Base-by-base conservation (phyloP, 2,888 invertebrate species). In the Argynnis bischoffii region DNA sequence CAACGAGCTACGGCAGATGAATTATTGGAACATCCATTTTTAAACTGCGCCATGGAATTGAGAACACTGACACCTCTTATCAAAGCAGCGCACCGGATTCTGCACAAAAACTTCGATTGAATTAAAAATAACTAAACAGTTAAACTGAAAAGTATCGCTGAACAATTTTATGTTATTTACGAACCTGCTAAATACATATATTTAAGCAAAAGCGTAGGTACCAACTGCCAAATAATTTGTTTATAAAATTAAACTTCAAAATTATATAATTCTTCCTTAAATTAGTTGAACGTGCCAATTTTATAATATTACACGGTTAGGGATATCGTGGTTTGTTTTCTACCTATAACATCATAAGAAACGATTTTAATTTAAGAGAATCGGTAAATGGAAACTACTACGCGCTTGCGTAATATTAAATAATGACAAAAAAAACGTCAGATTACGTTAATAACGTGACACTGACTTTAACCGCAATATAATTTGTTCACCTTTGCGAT, bases 61-160 rank as follows among this genome's bases (percentile, higher is more conserved):
- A 93, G 94, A 64, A 96, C 97, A 0, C 93, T 99, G 47, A 96
- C 96, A 69, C 98, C 98, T 41, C 94, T 99, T 71, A 99, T 99
- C 75, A 95, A 95, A 82, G 98, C 98, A 60, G 99, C 99, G 55
- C 97, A 98, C 79, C 96, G 95, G 84, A 96, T 98, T 78, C 93
- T 97, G 59, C 95, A 95, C 77, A 96, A 96, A 80, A 91, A 81
- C 76, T 88, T 83, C 72, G 89, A 92, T 76, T 91, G 83, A 89
- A 79, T 41, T 11, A 11, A 41, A 8, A 41, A 41, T 41, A 11
- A 41, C 35, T 41, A 41, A 41, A 8, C 35, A 41, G 35, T 41
- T 41, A 41, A 41, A 41, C 35, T 41, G 35, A 41, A 41, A 41
- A 3, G 11, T 11, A 41, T 41, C 8, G 35, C 35, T 41, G 11